These are phyloP conservation scores for Echinarachnius parma DNA, from an alignment of 53 echinoderm and acorn worm species.

Conservation along the genomic window DNA sequence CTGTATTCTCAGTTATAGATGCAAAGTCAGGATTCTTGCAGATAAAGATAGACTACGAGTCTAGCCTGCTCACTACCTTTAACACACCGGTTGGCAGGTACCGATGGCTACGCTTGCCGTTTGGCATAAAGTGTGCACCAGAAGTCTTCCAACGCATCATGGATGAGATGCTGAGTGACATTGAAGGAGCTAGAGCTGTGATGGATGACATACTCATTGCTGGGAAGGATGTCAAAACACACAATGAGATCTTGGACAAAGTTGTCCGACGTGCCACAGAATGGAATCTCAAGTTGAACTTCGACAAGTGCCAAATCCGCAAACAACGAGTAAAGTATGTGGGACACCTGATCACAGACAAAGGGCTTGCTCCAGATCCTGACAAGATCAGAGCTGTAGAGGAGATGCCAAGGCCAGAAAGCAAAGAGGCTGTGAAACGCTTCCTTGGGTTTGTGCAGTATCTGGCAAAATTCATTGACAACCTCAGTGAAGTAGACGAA, in stretches of 20 bases:
- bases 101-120: constrained; percentile 64
- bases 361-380: constrained; percentile 45
- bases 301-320: constrained; percentile 54
- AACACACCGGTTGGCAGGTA: constrained; percentile 64
- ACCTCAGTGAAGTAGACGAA: constrained; percentile 58
- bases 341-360: constrained; percentile 51
- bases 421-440: constrained; percentile 46
- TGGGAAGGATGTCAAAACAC: constrained; percentile 34
- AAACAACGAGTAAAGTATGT: constrained; percentile 24
- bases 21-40: constrained; percentile 61
- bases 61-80: constrained; percentile 58
- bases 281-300: constrained; percentile 52
- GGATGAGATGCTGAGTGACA: constrained; percentile 63
- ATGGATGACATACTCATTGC: constrained; percentile 49
- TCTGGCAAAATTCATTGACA: constrained; percentile 54
- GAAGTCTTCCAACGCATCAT: constrained; percentile 44
- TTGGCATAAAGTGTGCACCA: constrained; percentile 63
- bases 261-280: constrained; percentile 60
- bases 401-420: constrained; percentile 51
- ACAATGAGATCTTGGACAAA: constrained; percentile 37
- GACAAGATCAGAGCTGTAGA: constrained; percentile 49
- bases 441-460: constrained; percentile 57
- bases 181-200: constrained; percentile 57
- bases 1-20: constrained; percentile 45
- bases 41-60: constrained; percentile 61